Conservation (phyloP, 2,888 invertebrate species). For the Drosophila neoperkinsi region DNA sequence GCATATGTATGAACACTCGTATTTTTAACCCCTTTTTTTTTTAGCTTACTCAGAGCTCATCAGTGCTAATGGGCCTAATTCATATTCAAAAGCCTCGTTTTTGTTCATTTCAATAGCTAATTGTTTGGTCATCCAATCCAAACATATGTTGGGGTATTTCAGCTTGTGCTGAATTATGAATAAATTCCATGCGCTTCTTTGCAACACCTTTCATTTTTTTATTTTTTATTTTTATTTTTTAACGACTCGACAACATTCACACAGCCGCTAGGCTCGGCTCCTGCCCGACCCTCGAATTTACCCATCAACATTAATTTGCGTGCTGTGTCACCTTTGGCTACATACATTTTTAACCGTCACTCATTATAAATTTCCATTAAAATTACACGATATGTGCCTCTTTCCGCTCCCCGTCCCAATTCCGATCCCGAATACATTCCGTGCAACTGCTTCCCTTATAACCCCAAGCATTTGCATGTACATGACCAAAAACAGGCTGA, state of each 20-base stretch:
- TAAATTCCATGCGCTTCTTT: slow-evolving; percentile 58
- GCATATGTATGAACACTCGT: not conserved
- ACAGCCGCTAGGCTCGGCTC: slow-evolving; percentile 53
- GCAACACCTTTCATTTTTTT: slow-evolving; percentile 62
- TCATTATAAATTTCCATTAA: slow-evolving; percentile 81
- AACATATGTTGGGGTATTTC: slow-evolving; percentile 14
- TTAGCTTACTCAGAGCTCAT: not conserved
- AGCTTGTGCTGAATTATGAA: slow-evolving; percentile 38
- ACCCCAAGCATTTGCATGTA: slow-evolving; percentile 40
- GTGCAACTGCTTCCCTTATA: slow-evolving; percentile 1
- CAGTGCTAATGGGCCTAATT: slow-evolving; percentile 24
- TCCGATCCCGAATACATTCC: slow-evolving; percentile 5
- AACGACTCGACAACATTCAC: slow-evolving; percentile 78
- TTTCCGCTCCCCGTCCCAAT: not conserved
- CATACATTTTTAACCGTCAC: slow-evolving; percentile 72
- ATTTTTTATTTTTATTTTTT: slow-evolving; percentile 16
- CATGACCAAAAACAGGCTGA: slow-evolving; percentile 31
- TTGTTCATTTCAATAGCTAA: slow-evolving; percentile 58
- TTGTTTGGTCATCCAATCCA: slow-evolving; percentile 43
- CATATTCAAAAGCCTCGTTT: slow-evolving; percentile 51
- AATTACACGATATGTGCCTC: slow-evolving; percentile 67
- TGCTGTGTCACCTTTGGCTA: slow-evolving; percentile 72
- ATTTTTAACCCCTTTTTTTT: not conserved
- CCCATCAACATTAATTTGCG: slow-evolving; percentile 56
- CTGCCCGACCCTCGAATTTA: slow-evolving; percentile 18